Conservation (phyloP, 1,140 invertebrate species). For the Cotesia typhae region DNA sequence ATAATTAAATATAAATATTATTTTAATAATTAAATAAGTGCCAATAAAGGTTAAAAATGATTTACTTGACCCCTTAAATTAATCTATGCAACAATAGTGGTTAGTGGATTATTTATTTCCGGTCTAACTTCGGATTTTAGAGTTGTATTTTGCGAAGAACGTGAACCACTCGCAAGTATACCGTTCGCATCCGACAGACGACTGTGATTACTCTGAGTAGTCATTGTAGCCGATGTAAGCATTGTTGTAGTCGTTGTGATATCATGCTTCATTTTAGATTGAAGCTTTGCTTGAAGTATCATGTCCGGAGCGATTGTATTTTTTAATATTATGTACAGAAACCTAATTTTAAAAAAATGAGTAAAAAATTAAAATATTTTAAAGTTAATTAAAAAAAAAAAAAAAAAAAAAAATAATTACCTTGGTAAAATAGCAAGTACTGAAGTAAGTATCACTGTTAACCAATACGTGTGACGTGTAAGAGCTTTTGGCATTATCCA, state of each 20-base stretch:
- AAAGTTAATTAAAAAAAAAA: neutral
- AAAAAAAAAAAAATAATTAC: slow-evolving; percentile 64
- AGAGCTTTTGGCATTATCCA: slow-evolving; percentile 86
- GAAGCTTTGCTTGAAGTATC: slow-evolving; percentile 48
- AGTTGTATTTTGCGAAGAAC: slow-evolving; percentile 59
- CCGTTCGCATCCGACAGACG: slow-evolving; percentile 45
- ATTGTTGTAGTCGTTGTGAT: slow-evolving; percentile 38
- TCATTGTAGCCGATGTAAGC: slow-evolving; percentile 37
- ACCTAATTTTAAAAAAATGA: slow-evolving; percentile 43
- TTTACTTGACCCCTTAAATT: neutral
- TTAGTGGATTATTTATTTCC: slow-evolving; percentile 52
- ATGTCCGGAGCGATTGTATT: slow-evolving; percentile 58
- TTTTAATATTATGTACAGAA: slow-evolving; percentile 54
- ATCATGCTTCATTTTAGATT: slow-evolving; percentile 26
- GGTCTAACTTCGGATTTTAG: slow-evolving; percentile 54
- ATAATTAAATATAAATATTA: too few relatives aligned
- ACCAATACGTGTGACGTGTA: slow-evolving; percentile 79
- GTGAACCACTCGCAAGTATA: slow-evolving; percentile 60
- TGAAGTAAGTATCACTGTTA: slow-evolving; percentile 78
- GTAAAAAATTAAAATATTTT: slow-evolving; percentile 20
- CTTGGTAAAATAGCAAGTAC: slow-evolving; percentile 85
- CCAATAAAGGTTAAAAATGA: neutral
- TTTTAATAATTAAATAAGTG: neutral
- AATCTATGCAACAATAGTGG: slow-evolving; percentile 56
- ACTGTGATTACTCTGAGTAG: slow-evolving; percentile 46